phyloP scores from a whole-genome alignment of 2,113 vertebrate genomes.

The Poicephalus meyeri region DNA sequence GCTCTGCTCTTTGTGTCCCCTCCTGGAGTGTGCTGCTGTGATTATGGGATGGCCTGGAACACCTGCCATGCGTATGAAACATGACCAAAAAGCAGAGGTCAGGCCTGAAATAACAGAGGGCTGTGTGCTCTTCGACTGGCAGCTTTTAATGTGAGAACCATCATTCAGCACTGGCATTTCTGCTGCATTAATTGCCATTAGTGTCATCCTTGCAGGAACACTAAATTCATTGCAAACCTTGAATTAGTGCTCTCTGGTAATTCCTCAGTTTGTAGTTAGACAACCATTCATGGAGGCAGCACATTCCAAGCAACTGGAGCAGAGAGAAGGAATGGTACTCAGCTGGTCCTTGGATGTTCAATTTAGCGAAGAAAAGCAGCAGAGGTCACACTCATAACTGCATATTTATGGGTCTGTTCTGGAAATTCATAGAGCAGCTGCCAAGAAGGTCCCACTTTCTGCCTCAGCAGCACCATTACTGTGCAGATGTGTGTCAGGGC shows the following conservation, averaged over 20 bases:
- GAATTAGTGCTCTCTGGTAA: not conserved
- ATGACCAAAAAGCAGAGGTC: not conserved
- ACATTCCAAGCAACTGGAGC: constrained; percentile 24
- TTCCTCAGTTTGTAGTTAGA: not conserved
- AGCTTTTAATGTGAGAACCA: constrained; percentile 34
- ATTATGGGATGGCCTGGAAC: not conserved
- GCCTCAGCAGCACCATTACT: not conserved
- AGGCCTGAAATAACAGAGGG: constrained; percentile 32
- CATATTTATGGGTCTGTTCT: not conserved
- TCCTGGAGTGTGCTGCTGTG: rapidly evolving
- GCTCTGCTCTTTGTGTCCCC: not conserved
- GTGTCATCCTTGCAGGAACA: not conserved
- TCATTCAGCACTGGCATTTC: not conserved
- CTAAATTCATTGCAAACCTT: constrained; percentile 35
- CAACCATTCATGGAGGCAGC: not conserved
- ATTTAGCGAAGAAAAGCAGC: constrained; percentile 8
- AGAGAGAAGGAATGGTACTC: constrained; percentile 13
- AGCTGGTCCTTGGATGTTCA: constrained; percentile 13
- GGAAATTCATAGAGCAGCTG: constrained; percentile 16
- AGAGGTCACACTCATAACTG: constrained; percentile 23
- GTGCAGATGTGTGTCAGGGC: not conserved
- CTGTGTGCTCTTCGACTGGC: not conserved
- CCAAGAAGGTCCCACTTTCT: not conserved
- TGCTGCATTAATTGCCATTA: constrained; percentile 51
- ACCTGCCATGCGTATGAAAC: rapidly evolving